Evolutionary conservation across 2,797 vertebrate species (phyloP), one percentile per base, ranked within the genome.

Genomic region (Anolis apletophallus): DNA sequence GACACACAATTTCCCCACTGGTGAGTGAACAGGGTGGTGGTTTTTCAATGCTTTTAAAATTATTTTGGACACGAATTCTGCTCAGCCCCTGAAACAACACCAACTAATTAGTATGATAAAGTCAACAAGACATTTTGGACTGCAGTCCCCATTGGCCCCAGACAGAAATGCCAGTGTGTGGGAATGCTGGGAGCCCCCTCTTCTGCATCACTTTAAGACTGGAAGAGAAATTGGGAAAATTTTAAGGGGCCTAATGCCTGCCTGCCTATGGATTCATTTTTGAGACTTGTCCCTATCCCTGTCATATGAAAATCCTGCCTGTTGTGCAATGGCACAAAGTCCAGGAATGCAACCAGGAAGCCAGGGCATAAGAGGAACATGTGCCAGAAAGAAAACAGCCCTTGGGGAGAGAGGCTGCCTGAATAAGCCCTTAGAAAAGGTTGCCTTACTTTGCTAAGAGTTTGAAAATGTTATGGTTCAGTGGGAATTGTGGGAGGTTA

Each of bases 1-100:
- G 95, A 99, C 98, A 0, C 98, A 99, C 96, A 99, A 99, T 95
- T 99, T 99, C 90, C 98, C 98, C 5, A 99, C 98, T 1, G 98
- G 98, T 98, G 78, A 88, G 93, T 69, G 9, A 61, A 9, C 5
- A 4, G 26, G 5, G 8, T 9, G 9, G 2, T 19, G 13, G 1
- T 1, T 81, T 81, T 40, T 50, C 19, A 29, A 50, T 11, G 4
- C 17, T 16, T 73, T 73, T 19, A 72, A n/a, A n/a, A n/a, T 72
- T 14, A 16, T 17, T 19, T 17, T 72, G 6, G 40, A 13, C 1
- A 26, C 26, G 40, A 46, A 26, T 73, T 10, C 40, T 36, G 17
- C 16, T 17, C 34, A 5, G 40, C 69, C 34, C 3, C 6, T 72
- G 34, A 72, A 72, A 32, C 32, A 17, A 36, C 3, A 8, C 2